phyloP scores from a whole-genome alignment of 2,888 invertebrate species.

The Colostygia pectinataria region DNA sequence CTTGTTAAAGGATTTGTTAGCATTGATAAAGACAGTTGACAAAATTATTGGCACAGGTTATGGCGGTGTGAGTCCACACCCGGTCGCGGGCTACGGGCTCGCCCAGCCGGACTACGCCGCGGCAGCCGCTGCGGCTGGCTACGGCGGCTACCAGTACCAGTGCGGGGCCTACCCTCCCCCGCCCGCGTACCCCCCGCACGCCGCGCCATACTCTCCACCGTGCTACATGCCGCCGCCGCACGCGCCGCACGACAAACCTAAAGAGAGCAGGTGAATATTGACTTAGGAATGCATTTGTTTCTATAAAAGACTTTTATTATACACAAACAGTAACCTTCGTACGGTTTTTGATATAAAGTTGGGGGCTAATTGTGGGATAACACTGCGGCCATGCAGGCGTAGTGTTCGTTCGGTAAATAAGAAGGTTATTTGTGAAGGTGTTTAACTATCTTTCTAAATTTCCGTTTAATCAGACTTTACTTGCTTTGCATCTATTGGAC shows the following conservation, averaged over 20 bases:
- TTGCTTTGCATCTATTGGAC: too few relatives aligned
- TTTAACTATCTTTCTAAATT: too few relatives aligned
- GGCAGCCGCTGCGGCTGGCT: conserved; percentile 86
- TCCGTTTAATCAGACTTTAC: too few relatives aligned
- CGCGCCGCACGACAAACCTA: conserved; percentile 90
- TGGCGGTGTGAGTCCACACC: conserved; percentile 92
- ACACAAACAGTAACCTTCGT: too few relatives aligned
- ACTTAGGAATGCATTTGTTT: neutral
- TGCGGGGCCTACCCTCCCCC: conserved; percentile 85
- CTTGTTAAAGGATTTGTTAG: too few relatives aligned
- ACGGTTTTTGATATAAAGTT: too few relatives aligned
- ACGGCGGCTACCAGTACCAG: conserved; percentile 84
- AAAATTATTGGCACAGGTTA: conserved; percentile 86
- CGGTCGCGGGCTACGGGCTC: conserved; percentile 89
- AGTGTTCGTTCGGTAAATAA: too few relatives aligned
- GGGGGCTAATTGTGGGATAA: too few relatives aligned
- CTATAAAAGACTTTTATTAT: too few relatives aligned
- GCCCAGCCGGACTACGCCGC: conserved; percentile 92
- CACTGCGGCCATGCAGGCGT: too few relatives aligned
- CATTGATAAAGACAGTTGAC: too few relatives aligned
- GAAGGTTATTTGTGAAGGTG: too few relatives aligned
- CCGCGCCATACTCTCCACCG: conserved; percentile 90
- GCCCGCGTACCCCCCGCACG: conserved; percentile 85
- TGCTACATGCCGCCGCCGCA: conserved; percentile 95
- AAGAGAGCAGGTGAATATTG: conserved; percentile 87